Base-by-base conservation (phyloP, 2,888 invertebrate genomes). In the Ashinkailepas kermadecensis region DNA sequence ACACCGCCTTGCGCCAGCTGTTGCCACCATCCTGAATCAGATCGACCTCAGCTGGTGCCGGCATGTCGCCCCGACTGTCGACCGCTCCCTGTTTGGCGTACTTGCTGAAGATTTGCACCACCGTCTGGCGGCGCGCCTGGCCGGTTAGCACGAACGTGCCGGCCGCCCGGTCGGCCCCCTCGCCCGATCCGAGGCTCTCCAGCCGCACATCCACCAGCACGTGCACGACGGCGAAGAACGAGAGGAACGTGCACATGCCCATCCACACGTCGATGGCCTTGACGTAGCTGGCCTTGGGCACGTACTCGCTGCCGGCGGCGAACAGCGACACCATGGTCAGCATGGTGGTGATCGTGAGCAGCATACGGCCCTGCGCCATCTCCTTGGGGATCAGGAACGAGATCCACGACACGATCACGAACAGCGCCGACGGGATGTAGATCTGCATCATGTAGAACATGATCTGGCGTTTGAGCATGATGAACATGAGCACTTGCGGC, bases 351-450 rank as follows among this genome's bases (percentile, higher is more conserved):
- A 91, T 91, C 0, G 91, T 88, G 65, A 91, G 87, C 82, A 91
- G 91, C 91, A 91, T 91, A 57, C 91, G 88, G 13, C 91, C 91
- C 0, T 91, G 91, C 56, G 91, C 91, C 81, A 91, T 90, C 87
- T 91, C 91, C 8, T 91, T 91, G 85, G 91, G 91, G 67, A 91
- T 91, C 83, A 91, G 90, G 87, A 91, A 91, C 85, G 91, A 91
- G 84, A 91, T 91, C 91, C 91, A 91, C 56, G 91, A 91, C 86
- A 91, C 91, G 86, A 91, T 90, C 83, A 91, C 91, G 86, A 91
- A 91, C 82, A 91, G 87, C 0, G 91, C 90, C n/a, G 91, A 91
- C 0, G 91, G 91, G 54, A 91, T 87, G 86, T 91, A 91, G 86
- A 91, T 91, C 87, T 91, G 91, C 81, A 91, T 87, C 6, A 91